phyloP scores from a whole-genome alignment of 2,797 vertebrate species.

The Ptychadena robeensis region DNA sequence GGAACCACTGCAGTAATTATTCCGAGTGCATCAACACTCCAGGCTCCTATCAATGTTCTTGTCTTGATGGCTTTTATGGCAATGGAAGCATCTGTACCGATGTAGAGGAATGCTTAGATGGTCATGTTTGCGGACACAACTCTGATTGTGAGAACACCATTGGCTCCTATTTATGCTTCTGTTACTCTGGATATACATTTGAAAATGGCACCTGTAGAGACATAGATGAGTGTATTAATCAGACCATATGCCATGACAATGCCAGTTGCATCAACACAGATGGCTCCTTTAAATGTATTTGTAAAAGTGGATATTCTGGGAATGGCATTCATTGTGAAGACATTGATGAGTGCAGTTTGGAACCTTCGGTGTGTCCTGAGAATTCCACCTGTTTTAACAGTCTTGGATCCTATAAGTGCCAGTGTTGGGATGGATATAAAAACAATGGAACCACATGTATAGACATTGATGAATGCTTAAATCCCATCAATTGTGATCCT shows the following conservation, averaged over 20 bases:
- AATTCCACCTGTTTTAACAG: slow-evolving; percentile 77
- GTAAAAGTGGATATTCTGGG: slow-evolving; percentile 75
- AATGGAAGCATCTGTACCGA: slow-evolving; percentile 78
- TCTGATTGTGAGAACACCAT: slow-evolving; percentile 77
- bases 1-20: slow-evolving; percentile 75
- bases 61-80: slow-evolving; percentile 76
- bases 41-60: slow-evolving; percentile 78
- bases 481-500: slow-evolving; percentile 70
- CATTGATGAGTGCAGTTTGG: slow-evolving; percentile 76
- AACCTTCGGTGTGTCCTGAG: slow-evolving; percentile 70
- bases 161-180: slow-evolving; percentile 78
- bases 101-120: slow-evolving; percentile 76
- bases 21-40: slow-evolving; percentile 76
- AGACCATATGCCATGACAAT: slow-evolving; percentile 68
- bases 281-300: slow-evolving; percentile 79
- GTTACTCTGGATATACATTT: slow-evolving; percentile 71
- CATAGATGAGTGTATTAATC: slow-evolving; percentile 72
- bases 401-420: slow-evolving; percentile 74
- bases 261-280: slow-evolving; percentile 70
- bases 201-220: slow-evolving; percentile 74
- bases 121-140: slow-evolving; percentile 69
- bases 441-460: slow-evolving; percentile 71
- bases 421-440: slow-evolving; percentile 77
- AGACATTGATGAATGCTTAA: slow-evolving; percentile 79
- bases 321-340: slow-evolving; percentile 78